Percentiles rank a stretch among this genome's conserved stretches.
Evolutionary conservation across 2,888 invertebrate genomes (phyloP).

Genomic region (Carcina quercana): DNA sequence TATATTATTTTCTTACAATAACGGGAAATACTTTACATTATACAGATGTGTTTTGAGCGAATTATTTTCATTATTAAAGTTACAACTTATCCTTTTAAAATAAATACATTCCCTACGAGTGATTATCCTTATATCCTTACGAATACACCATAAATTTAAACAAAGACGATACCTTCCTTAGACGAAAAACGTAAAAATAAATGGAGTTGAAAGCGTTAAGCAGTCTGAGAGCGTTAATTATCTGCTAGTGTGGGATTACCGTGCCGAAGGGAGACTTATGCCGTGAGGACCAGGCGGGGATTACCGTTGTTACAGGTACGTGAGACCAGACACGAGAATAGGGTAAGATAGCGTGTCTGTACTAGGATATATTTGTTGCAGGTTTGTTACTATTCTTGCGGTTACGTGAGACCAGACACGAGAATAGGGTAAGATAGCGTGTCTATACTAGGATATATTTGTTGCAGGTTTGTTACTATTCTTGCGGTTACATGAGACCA

Average conservation of each 20-base stretch:
- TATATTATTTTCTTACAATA: too few relatives aligned
- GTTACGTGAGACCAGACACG: background rate
- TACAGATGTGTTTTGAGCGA: too few relatives aligned
- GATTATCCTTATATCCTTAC: too few relatives aligned
- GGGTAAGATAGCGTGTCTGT: background rate
- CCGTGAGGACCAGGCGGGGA: too few relatives aligned
- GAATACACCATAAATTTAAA: too few relatives aligned
- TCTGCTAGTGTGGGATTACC: constrained; percentile 24
- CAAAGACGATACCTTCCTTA: too few relatives aligned
- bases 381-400: background rate
- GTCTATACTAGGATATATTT: background rate
- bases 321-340: background rate
- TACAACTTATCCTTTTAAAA: too few relatives aligned
- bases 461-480: background rate
- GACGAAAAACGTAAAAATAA: too few relatives aligned
- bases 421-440: background rate
- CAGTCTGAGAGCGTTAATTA: constrained; percentile 36
- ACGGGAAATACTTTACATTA: too few relatives aligned
- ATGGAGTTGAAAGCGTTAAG: constrained; percentile 34
- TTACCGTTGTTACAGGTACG: background rate
- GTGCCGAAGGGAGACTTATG: constrained; percentile 15
- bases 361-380: background rate
- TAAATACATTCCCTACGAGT: too few relatives aligned
- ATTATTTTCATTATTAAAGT: too few relatives aligned
- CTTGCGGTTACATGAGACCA: too few relatives aligned